Evolutionary conservation across 2,888 invertebrate genomes (phyloP), one percentile per base, ranked within the genome.

Genomic region (Spilosoma lubricipeda): DNA sequence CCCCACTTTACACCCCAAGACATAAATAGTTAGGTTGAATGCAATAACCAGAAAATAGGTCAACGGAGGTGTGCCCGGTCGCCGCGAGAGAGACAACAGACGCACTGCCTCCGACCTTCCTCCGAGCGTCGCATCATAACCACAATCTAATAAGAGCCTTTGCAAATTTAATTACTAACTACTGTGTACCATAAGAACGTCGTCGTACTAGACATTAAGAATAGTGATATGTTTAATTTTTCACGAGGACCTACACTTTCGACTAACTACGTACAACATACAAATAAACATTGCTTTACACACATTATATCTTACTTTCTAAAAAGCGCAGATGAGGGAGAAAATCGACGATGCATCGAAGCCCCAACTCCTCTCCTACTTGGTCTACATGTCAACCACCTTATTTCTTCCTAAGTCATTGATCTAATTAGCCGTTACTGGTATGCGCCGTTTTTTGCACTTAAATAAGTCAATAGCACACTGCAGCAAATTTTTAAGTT

Each of bases 31-130:
- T 92, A 93, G 91, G 90, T 92, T 90, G 91, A 90, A 95, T 95
- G 95, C 95, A 95, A 90, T 94, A 95, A 90, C 92, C 93, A 94
- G 95, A 94, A 95, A 93, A 95, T 95, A 95, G 95, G 95, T 95
- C 95, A 95, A 90, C 91, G 91, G 94, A 95, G 95, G 95, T 95
- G 95, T 93, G 95, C 94, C 95, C 93, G 91, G 92, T 88, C 92
- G 87, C 90, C 90, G 89, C 89, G 92, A 92, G 87, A 90, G 92
- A 92, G 92, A 93, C 91, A 88, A 88, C 89, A 88, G 83, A 88
- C 91, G 90, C 88, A 92, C 92, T 91, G 90, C 86, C 92, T 90
- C 88, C 89, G 82, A 85, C 86, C 84, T 77, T 80, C 88, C 59
- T 59, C 15, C 18, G 18, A 30, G 87, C 88, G 84, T 89, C 90